These are phyloP conservation scores for Hirundichthys speculiger DNA, from an alignment of 2,113 vertebrate genomes.

Conservation along the genomic window DNA sequence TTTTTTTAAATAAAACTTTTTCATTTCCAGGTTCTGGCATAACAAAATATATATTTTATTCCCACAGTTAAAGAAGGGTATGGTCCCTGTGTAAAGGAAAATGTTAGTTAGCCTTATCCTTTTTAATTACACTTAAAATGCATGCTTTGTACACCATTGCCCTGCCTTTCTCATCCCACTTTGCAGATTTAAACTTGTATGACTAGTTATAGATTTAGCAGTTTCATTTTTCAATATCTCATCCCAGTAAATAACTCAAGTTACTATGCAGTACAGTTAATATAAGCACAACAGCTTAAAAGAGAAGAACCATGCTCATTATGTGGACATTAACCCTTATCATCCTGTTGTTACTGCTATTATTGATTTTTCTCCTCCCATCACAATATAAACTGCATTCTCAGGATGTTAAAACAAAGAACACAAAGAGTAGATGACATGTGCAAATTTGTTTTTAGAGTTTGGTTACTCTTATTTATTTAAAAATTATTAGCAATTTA, in stretches of 20 bases:
- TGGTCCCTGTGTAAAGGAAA: constrained; percentile 63
- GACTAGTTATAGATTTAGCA: constrained; percentile 38
- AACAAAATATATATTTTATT: constrained; percentile 39
- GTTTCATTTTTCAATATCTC: constrained; percentile 41
- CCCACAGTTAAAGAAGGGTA: constrained; percentile 40
- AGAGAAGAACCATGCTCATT: constrained; percentile 35
- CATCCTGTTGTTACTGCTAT: constrained; percentile 28
- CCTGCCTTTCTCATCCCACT: constrained; percentile 35
- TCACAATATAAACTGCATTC: constrained; percentile 55
- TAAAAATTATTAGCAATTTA: constrained; percentile 71
- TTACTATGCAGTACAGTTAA: constrained; percentile 76
- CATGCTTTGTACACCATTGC: constrained; percentile 70
- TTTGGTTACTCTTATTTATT: constrained; percentile 78
- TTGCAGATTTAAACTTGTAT: constrained; percentile 48
- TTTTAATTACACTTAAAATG: constrained; percentile 71
- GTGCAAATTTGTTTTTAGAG: constrained; percentile 62
- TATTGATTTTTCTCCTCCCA: constrained; percentile 22
- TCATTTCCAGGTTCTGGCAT: constrained; percentile 40
- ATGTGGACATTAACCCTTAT: constrained; percentile 39
- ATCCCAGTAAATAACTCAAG: constrained; percentile 54
- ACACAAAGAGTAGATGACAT: constrained; percentile 60
- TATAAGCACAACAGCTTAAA: constrained; percentile 68
- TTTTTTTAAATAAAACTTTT: constrained; percentile 48
- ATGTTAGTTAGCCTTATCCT: constrained; percentile 69
- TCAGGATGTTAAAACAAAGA: constrained; percentile 69